A percentile compares a stretch with the other conserved stretches of the same genome.
Evolutionary conservation across 2,888 invertebrate genomes (phyloP).

Genomic region (Parapristionchus giblindavisi): DNA sequence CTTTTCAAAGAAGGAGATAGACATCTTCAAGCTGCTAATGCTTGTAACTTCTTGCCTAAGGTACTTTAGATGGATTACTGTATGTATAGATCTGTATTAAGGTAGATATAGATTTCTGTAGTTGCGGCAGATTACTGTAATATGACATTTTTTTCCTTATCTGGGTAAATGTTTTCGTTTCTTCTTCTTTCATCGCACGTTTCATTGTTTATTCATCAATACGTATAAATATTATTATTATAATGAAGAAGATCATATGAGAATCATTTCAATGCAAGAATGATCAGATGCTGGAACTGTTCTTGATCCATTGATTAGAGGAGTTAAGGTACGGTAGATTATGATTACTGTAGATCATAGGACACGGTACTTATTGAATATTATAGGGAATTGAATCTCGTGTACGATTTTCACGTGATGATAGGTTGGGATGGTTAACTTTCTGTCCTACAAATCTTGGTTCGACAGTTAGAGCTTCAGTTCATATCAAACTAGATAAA

Average conservation of each 20-base stretch:
- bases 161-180: too few species aligned
- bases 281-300: conserved; percentile 80
- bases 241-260: conserved; percentile 78
- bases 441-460: conserved; percentile 86
- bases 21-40: conserved; percentile 45
- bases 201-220: neutral
- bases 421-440: conserved; percentile 83
- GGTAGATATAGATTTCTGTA: conserved; percentile 33
- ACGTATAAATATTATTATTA: neutral
- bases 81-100: neutral
- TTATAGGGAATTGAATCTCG: conserved; percentile 83
- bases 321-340: conserved; percentile 48
- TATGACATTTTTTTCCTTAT: conserved; percentile 75
- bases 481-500: conserved; percentile 88
- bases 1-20: conserved; percentile 93
- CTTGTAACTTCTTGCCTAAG: conserved; percentile 82
- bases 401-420: conserved; percentile 81
- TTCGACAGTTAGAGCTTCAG: conserved; percentile 80
- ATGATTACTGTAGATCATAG: neutral
- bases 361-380: neutral
- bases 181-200: too few species aligned
- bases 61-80: conserved; percentile 68
- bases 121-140: conserved; percentile 86
- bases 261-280: conserved; percentile 81
- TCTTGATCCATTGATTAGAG: conserved; percentile 78